Conservation (phyloP, 2,888 invertebrate genomes). For the Eupithecia exiguata region DNA sequence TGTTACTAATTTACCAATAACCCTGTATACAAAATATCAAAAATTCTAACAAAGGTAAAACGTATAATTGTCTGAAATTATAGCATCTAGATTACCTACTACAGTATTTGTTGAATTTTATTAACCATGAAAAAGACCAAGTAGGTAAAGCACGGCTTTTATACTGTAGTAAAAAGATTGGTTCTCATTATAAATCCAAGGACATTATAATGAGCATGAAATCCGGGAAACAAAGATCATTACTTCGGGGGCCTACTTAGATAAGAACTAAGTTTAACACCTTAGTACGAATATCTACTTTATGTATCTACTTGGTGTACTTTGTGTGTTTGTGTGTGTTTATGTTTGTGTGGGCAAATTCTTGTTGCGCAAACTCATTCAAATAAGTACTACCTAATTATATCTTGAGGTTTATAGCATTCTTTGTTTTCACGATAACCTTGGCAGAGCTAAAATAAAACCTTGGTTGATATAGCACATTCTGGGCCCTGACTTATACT, state of each 20-base stretch:
- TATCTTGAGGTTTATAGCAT: not conserved
- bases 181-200: slow-evolving; percentile 13
- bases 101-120: not conserved
- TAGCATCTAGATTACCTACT: not conserved
- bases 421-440: not conserved
- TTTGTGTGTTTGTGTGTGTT: not conserved
- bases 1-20: too few species aligned
- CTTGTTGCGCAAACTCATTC: not conserved
- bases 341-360: not conserved
- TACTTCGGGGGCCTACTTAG: slow-evolving; percentile 4
- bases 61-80: too few species aligned
- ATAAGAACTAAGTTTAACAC: not conserved
- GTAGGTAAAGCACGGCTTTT: not conserved
- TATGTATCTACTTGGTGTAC: not conserved
- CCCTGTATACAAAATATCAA: too few species aligned
- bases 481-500: not conserved
- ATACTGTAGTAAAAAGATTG: slow-evolving; percentile 3
- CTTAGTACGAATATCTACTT: not conserved
- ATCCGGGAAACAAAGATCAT: slow-evolving; percentile 14
- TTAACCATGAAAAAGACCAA: not conserved
- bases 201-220: slow-evolving; percentile 8
- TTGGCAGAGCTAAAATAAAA: not conserved
- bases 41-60: too few species aligned
- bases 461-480: not conserved
- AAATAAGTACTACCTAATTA: not conserved